Evolutionary conservation across 2,113 vertebrate species (phyloP).

Genomic region (Elephantulus edwardii): DNA sequence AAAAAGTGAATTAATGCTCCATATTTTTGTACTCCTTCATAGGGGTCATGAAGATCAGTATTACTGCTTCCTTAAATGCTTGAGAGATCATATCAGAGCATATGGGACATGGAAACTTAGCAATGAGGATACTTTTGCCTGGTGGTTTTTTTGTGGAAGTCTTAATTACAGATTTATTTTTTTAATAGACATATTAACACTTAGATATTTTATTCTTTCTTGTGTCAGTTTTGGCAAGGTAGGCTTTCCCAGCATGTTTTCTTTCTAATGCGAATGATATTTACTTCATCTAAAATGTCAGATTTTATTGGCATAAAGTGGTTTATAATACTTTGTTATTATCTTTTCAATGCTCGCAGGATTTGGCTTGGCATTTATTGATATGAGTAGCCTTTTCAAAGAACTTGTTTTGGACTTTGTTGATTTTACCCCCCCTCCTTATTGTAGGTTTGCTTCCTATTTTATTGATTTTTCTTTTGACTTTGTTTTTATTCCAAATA

Average conservation of each 20-base stretch:
- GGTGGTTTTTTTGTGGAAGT: conserved; percentile 40
- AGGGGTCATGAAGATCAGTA: background rate
- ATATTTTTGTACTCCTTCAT: conserved; percentile 48
- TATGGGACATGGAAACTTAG: background rate
- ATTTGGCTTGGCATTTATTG: conserved; percentile 29
- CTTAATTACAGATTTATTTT: conserved; percentile 54
- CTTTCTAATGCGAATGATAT: background rate
- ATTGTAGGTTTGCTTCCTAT: conserved; percentile 56
- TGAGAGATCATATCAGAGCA: background rate
- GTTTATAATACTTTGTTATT: conserved; percentile 36
- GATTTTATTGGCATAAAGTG: conserved; percentile 24
- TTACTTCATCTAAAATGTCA: conserved; percentile 1
- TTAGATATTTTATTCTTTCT: conserved; percentile 37
- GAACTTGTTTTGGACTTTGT: too few relatives aligned
- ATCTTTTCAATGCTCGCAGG: background rate
- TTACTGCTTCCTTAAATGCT: conserved; percentile 42
- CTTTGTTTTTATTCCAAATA: too few relatives aligned
- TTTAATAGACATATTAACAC: background rate
- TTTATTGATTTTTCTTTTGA: background rate
- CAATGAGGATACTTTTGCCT: background rate
- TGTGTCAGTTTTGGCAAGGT: background rate
- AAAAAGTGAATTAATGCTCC: conserved; percentile 44
- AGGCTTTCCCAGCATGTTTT: too few relatives aligned
- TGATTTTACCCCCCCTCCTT: conserved; percentile 48
- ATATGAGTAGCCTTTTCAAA: conserved; percentile 55